Evolutionary conservation across 2,797 vertebrate species (phyloP).

Genomic region (Smutsia gigantea): DNA sequence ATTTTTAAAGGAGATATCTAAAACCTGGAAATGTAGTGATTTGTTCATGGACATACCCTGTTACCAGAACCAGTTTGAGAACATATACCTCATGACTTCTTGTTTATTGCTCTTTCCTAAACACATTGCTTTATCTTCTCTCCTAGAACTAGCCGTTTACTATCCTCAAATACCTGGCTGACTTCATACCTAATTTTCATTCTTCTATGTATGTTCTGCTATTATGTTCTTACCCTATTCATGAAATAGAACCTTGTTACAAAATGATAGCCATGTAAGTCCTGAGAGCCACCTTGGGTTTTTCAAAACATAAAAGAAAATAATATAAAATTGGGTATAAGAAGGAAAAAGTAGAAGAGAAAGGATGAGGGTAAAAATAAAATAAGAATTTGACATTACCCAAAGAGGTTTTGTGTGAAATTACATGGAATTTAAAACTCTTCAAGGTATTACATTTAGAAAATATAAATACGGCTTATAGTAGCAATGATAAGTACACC

Average conservation of each 20-base stretch:
- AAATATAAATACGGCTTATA: not conserved
- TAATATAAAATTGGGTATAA: not conserved
- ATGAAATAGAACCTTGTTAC: not conserved
- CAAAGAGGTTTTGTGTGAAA: not conserved
- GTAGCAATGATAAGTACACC: not conserved
- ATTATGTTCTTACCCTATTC: not conserved
- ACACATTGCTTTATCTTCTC: not conserved
- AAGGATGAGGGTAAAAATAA: not conserved
- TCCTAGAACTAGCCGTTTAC: not conserved
- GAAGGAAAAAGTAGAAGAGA: not conserved
- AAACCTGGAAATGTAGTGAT: not conserved
- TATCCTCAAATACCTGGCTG: not conserved
- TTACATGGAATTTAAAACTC: slow-evolving; percentile 35
- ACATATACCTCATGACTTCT: not conserved
- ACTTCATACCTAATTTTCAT: not conserved
- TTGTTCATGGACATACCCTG: not conserved
- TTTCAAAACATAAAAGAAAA: not conserved
- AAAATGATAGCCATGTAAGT: not conserved
- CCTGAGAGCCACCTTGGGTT: not conserved
- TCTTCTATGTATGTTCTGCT: not conserved
- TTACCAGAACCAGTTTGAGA: not conserved
- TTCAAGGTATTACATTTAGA: not conserved
- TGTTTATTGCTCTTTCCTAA: not conserved
- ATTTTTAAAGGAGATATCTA: not conserved
- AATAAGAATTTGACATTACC: not conserved